Evolutionary conservation across 2,888 invertebrate genomes (phyloP), one percentile per base, ranked within the genome.

Genomic region (Chaitophorus viminalis): DNA sequence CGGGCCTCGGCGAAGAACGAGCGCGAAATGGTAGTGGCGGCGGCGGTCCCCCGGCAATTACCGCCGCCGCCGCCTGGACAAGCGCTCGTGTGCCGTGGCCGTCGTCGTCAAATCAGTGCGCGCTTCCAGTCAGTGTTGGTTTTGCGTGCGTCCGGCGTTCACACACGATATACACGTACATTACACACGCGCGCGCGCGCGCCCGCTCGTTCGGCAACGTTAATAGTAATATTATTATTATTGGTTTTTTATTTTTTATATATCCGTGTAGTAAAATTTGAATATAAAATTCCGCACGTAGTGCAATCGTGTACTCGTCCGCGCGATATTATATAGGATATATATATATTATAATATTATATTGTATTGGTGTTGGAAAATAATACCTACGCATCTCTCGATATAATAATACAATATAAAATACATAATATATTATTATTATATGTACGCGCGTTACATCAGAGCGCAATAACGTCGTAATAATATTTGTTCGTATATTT

Each of bases 1-100:
- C 82, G 82, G n/a, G 82, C 36, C 60, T 54, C 81, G 46, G 31
- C 81, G 70, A 29, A 54, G 54, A 75, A 36, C 68, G 74, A n/a
- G 31, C 31, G 84, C 85, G 78, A 86, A 86, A 86, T 18, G 65
- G 83, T 60, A 65, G 85, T 72, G 86, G 72, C 33, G 33, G 54
- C 29, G 79, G 60, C 52, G 78, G 54, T 79, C 86, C 65, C 85
- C 85, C 52, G 78, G 70, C 68, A 36, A 70, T 33, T n/a, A 14
- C 36, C 68, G 72, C 36, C 65, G 83, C 60, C 83, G 60, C 65
- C 75, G 83, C 36, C 83, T 75, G 74, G 60, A 77, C 25, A 60
- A 60, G 60, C 60, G 60, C 21, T 46, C 25, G 54, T 60, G 11
- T 33, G 21, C 52, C 39, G 75, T 21, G 60, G 74, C 33, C 52